phyloP scores from a whole-genome alignment of 1,140 invertebrate species.

The Drusus annulatus region DNA sequence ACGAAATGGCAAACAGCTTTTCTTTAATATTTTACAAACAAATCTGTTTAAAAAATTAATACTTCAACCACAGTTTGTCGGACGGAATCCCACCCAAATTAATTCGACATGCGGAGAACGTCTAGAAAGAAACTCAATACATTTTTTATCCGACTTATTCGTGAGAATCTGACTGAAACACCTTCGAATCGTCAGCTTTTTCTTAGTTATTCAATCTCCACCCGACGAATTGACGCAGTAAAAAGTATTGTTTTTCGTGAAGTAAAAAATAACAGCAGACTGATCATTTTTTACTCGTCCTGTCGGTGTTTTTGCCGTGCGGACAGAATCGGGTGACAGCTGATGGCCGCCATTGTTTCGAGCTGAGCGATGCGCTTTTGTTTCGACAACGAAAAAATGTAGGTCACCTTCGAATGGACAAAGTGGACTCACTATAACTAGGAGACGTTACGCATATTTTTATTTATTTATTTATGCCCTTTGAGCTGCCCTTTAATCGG shows the following conservation, averaged over 20 bases:
- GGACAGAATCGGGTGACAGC: slow-evolving; percentile 27
- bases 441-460: too few species aligned
- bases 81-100: slow-evolving; percentile 19
- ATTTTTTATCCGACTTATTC: slow-evolving; percentile 6
- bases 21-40: background rate
- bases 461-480: too few species aligned
- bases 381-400: slow-evolving; percentile 15
- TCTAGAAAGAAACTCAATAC: slow-evolving; percentile 34
- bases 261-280: slow-evolving; percentile 39
- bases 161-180: slow-evolving; percentile 32
- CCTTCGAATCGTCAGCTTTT: slow-evolving; percentile 21
- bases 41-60: background rate
- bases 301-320: background rate
- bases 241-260: slow-evolving; percentile 34
- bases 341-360: slow-evolving; percentile 37
- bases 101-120: slow-evolving; percentile 26
- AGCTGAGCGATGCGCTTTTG: background rate
- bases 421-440: too few species aligned
- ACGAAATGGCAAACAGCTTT: too few species aligned
- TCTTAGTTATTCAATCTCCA: slow-evolving; percentile 25
- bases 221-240: slow-evolving; percentile 1
- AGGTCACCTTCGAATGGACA: slow-evolving; percentile 29
- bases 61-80: background rate
- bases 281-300: slow-evolving; percentile 8
- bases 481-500: too few species aligned